These are phyloP conservation scores for Todiramphus saurophagus DNA, from an alignment of 2,113 vertebrate genomes.

Conservation along the genomic window DNA sequence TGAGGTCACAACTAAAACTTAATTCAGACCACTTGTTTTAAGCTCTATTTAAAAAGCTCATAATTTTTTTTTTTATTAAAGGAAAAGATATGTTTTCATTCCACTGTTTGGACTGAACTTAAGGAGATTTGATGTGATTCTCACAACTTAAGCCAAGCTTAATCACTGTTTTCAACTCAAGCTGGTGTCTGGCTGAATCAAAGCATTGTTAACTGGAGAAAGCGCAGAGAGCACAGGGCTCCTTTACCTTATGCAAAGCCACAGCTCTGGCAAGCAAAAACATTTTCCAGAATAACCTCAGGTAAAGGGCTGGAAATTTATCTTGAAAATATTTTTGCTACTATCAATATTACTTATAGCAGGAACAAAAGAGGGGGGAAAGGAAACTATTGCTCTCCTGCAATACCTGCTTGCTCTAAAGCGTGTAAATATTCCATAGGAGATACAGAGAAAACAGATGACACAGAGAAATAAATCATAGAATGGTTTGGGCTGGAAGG, in stretches of 20 bases:
- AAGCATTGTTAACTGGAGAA: constrained; percentile 65
- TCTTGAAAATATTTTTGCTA: constrained; percentile 28
- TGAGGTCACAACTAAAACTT: constrained; percentile 56
- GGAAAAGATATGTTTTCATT: constrained; percentile 50
- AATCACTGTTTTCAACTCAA: constrained; percentile 50
- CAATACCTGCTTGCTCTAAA: neutral
- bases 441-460: neutral
- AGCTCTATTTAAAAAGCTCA: constrained; percentile 57
- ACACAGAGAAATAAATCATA: neutral
- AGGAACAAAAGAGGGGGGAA: neutral
- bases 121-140: constrained; percentile 59
- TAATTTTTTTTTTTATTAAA: constrained; percentile 66
- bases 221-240: constrained; percentile 26
- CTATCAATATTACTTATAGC: neutral
- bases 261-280: constrained; percentile 20
- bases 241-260: constrained; percentile 32
- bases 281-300: constrained; percentile 20
- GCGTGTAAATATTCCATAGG: neutral
- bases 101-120: constrained; percentile 59
- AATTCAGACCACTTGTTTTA: constrained; percentile 72
- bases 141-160: constrained; percentile 59
- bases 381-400: neutral
- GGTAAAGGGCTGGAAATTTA: neutral
- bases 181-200: constrained; percentile 51
- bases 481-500: no score